Evolutionary conservation across 2,113 vertebrate genomes (phyloP), one percentile per base, ranked within the genome.

Genomic region (Corydoras sp.): DNA sequence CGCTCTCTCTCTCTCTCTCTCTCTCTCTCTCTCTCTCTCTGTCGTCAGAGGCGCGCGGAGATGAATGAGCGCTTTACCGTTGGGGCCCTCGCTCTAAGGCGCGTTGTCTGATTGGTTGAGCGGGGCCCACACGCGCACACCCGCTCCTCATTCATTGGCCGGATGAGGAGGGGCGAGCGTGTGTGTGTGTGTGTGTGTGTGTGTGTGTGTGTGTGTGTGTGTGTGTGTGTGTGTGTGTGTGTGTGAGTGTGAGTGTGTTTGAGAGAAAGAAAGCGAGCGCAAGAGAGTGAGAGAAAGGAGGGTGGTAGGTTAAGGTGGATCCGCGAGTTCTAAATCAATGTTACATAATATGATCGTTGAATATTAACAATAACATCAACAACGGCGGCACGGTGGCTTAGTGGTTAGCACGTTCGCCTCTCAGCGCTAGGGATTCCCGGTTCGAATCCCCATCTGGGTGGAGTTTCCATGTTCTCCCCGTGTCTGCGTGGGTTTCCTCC

Each of bases 131-230:
- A 69, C 68, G 56, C 68, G 18, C 68, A 58, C 58, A 60, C 59
- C 68, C 68, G 68, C 68, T 69, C 58, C 10, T 69, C 58, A 69
- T 69, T 69, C 68, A 69, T 69, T 69, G 68, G 68, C 58, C 58
- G 58, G 58, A 69, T 60, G 18, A 58, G 68, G 68, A 69, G 68
- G 68, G 68, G 67, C 55, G 32, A 15, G 31, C 35, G 32, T 9
- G 13, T 9, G 61, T 43, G 35, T 54, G 59, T 9, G 30, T 53
- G 53, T 6, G 12, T 11, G 65, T 13, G 54, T 24, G 65, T 15
- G 66, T 58, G 10, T 48, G 64, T 9, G 30, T 9, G 29, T 60
- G 35, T 51, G 14, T n/a, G n/a, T n/a, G n/a, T n/a, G n/a, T n/a
- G 32, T 9, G 13, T 9, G 61, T 43, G 35, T 54, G 59, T 9